Percentiles rank a stretch among this genome's conserved stretches.
These are phyloP conservation scores for Astyanax mexicanus DNA, from an alignment of 2,797 vertebrate genomes.

Conservation along the genomic window DNA sequence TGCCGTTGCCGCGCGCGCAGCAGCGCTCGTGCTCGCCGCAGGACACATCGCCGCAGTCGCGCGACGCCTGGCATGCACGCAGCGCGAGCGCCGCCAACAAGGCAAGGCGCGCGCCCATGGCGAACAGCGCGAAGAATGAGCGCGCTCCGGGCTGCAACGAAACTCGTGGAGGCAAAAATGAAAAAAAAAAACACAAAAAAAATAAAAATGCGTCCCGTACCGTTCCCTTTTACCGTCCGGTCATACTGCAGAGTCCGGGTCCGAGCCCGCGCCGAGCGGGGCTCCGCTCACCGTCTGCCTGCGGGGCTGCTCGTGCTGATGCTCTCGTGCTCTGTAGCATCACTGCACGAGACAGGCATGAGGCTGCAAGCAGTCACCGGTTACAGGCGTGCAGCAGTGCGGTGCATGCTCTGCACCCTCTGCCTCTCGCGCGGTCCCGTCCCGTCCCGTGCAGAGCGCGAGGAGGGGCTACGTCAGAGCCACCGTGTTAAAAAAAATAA, in stretches of 20 bases:
- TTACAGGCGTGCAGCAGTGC: too few relatives aligned
- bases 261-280: background rate
- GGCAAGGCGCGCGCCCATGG: constrained; percentile 64
- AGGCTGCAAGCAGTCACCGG: background rate
- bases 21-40: constrained; percentile 86
- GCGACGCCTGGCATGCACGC: constrained; percentile 78
- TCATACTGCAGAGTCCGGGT: background rate
- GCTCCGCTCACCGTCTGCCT: background rate
- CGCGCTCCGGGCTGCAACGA: constrained; percentile 62
- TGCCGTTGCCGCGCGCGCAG: constrained; percentile 82
- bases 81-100: constrained; percentile 62
- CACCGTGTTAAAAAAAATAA: constrained; percentile 78
- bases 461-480: constrained; percentile 62
- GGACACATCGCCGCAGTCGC: constrained; percentile 83
- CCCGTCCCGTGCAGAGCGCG: constrained; percentile 23
- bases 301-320: too few relatives aligned
- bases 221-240: background rate
- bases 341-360: too few relatives aligned
- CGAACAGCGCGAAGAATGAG: constrained; percentile 59
- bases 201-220: too few relatives aligned
- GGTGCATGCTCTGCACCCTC: background rate
- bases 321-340: background rate
- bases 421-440: constrained; percentile 16
- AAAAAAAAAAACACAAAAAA: too few relatives aligned
- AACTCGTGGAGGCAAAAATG: too few relatives aligned